Evolutionary conservation across 2,113 vertebrate genomes (phyloP).

Genomic region (Halichoeres trimaculatus): DNA sequence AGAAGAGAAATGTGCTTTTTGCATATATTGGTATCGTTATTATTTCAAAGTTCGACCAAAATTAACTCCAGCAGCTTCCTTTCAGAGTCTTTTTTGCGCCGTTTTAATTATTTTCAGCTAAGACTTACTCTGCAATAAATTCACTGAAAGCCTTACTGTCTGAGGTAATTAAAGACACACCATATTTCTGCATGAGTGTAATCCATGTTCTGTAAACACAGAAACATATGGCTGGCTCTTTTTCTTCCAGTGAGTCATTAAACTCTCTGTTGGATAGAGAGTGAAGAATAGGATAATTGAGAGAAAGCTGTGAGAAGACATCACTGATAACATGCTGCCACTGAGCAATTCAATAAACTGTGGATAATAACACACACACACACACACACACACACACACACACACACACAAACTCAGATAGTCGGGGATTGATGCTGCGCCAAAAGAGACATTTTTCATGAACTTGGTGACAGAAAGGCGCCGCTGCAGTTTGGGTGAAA

Average conservation of each 20-base stretch:
- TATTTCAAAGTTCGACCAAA: not conserved
- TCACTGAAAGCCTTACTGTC: slow-evolving; percentile 6
- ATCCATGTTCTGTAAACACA: slow-evolving; percentile 35
- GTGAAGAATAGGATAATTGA: slow-evolving; percentile 59
- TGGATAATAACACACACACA: slow-evolving; percentile 23
- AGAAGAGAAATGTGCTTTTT: not conserved
- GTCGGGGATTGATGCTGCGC: not conserved
- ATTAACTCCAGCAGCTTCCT: not conserved
- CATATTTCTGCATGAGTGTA: slow-evolving; percentile 17
- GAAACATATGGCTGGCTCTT: slow-evolving; percentile 41
- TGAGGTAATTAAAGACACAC: not conserved
- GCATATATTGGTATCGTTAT: not conserved
- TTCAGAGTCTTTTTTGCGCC: not conserved
- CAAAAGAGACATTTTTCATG: not conserved
- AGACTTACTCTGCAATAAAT: not conserved
- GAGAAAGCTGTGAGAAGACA: slow-evolving; percentile 51
- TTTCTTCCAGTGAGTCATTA: slow-evolving; percentile 52
- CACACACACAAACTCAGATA: not conserved
- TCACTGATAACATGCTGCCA: slow-evolving; percentile 45
- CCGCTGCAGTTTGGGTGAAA: not conserved
- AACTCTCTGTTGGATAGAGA: slow-evolving; percentile 42
- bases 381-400: slow-evolving; percentile 7
- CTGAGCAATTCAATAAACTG: slow-evolving; percentile 65
- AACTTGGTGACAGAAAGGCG: not conserved
- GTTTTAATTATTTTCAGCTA: not conserved